These are phyloP conservation scores for Eristalinus sepulchralis DNA, from an alignment of 2,888 invertebrate genomes.

Conservation along the genomic window DNA sequence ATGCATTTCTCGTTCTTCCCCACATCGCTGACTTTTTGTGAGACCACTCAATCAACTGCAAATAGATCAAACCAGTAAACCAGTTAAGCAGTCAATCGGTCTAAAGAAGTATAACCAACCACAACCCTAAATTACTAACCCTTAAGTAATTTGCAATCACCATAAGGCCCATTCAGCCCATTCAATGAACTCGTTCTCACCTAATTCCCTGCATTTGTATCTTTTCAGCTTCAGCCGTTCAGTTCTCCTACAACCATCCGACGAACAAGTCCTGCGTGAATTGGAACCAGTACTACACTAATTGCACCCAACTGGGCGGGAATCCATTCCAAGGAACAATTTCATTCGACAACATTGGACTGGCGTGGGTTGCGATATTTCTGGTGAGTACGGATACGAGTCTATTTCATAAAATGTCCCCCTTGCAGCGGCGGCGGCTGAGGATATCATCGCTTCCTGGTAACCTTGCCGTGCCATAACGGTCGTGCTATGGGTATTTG, in stretches of 20 bases:
- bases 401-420: slow-evolving; percentile 22
- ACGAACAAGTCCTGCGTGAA: slow-evolving; percentile 93
- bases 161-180: not conserved
- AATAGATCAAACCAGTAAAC: not conserved
- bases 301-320: slow-evolving; percentile 94
- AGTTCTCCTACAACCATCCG: slow-evolving; percentile 83
- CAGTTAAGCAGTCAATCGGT: not conserved
- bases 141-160: not conserved
- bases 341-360: slow-evolving; percentile 99
- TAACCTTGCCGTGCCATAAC: not conserved
- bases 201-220: not conserved
- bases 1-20: not conserved
- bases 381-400: slow-evolving; percentile 86
- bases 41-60: not conserved
- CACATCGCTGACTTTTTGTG: not conserved
- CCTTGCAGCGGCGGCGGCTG: too few species aligned
- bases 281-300: slow-evolving; percentile 99
- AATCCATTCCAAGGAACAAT: slow-evolving; percentile 99
- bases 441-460: not conserved
- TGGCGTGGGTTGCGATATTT: slow-evolving; percentile 99
- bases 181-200: not conserved
- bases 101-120: not conserved
- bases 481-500: slow-evolving; percentile 37
- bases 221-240: slow-evolving; percentile 76
- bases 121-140: not conserved